Evolutionary conservation across 2,888 invertebrate species (phyloP).

Genomic region (Campaea margaritaria): DNA sequence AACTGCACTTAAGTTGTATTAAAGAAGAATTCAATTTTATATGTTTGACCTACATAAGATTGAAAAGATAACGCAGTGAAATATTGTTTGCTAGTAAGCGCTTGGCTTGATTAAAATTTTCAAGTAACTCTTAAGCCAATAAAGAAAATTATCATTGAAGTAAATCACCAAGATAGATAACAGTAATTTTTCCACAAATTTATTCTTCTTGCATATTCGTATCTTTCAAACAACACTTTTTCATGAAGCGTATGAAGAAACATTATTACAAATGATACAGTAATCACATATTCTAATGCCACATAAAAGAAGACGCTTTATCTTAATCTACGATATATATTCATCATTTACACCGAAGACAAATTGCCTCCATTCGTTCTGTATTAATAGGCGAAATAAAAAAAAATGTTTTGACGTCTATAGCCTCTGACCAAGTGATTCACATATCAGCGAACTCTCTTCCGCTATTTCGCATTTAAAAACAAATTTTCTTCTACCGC

Average conservation of each 20-base stretch:
- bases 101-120: too few species aligned
- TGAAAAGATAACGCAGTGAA: too few species aligned
- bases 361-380: conserved; percentile 3
- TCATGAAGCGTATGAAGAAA: conserved; percentile 1
- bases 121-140: too few species aligned
- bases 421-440: background rate
- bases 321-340: conserved; percentile 5
- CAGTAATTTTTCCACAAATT: too few species aligned
- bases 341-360: conserved; percentile 17
- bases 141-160: too few species aligned
- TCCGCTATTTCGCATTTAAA: background rate
- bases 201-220: too few species aligned
- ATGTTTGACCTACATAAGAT: background rate
- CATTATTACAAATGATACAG: conserved; percentile 12
- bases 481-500: background rate
- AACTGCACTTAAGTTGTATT: conserved; percentile 6
- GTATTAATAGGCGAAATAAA: conserved; percentile 6
- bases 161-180: too few species aligned
- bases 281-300: conserved; percentile 9
- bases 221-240: background rate
- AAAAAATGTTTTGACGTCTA: conserved; percentile 7
- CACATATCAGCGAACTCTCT: background rate
- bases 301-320: conserved; percentile 11
- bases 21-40: background rate
- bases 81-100: too few species aligned